phyloP scores from a whole-genome alignment of 2,888 invertebrate species.

The Trichogramma dendrolimi region DNA sequence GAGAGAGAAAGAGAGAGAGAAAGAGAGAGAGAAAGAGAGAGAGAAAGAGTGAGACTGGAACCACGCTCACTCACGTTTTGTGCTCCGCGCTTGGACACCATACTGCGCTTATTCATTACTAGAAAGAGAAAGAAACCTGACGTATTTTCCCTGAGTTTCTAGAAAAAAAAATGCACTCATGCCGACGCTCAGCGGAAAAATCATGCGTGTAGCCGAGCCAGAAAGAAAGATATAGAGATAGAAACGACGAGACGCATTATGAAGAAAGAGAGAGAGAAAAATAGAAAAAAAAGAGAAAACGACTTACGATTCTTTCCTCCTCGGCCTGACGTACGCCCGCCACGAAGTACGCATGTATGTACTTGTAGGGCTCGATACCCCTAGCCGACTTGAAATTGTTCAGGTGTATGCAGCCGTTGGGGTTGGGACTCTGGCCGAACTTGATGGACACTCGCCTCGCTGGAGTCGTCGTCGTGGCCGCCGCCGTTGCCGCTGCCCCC shows the following conservation, averaged over 20 bases:
- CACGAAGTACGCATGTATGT: constrained; percentile 83
- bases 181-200: no score
- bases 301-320: neutral
- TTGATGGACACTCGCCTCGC: constrained; percentile 26
- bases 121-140: no score
- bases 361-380: constrained; percentile 69
- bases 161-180: no score
- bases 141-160: no score
- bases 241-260: no score
- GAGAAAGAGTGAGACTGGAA: no score
- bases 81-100: no score
- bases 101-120: no score
- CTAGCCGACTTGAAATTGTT: constrained; percentile 74
- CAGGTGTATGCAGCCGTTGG: constrained; percentile 74
- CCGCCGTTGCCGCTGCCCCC: neutral
- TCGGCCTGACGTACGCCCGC: constrained; percentile 62
- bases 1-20: no score
- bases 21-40: no score
- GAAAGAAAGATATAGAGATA: neutral
- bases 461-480: constrained; percentile 18
- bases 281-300: neutral
- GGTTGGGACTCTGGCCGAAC: constrained; percentile 51
- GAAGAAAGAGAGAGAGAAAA: neutral
- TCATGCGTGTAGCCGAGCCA: neutral
- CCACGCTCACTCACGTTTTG: no score